Evolutionary conservation across 2,888 invertebrate species (phyloP).

Genomic region (Caenorhabditis sp.): DNA sequence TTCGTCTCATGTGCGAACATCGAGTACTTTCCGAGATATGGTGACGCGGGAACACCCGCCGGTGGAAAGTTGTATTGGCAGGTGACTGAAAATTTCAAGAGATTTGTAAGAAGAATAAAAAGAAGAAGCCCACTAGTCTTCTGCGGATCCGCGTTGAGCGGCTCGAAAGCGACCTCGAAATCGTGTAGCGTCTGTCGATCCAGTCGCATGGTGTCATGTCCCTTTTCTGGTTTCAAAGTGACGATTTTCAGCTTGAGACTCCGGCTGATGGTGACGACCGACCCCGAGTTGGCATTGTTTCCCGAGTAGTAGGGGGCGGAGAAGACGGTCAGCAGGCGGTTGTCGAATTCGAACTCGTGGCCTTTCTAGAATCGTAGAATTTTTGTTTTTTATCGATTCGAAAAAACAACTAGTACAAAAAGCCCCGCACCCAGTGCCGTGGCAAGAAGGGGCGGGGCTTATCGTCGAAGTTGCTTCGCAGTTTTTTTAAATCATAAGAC

Average conservation of each 20-base stretch:
- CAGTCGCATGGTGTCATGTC: conserved; percentile 9
- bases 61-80: conserved; percentile 32
- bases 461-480: too few relatives aligned
- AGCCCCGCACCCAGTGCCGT: too few relatives aligned
- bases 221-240: conserved; percentile 47
- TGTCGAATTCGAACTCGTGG: conserved; percentile 72
- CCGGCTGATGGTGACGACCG: conserved; percentile 65
- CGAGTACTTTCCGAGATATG: conserved; percentile 13
- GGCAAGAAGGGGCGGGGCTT: too few relatives aligned
- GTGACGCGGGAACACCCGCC: not conserved
- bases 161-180: conserved; percentile 21
- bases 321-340: conserved; percentile 77
- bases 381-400: too few relatives aligned
- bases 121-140: conserved; percentile 6
- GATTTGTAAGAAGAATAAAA: too few relatives aligned
- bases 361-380: conserved; percentile 59
- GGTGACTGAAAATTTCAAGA: conserved; percentile 27
- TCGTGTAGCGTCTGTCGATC: conserved; percentile 18
- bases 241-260: conserved; percentile 56
- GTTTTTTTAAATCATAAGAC: not conserved
- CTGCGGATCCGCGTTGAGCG: conserved; percentile 10
- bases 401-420: too few relatives aligned
- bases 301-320: conserved; percentile 79
- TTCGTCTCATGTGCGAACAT: conserved; percentile 50
- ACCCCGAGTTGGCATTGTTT: conserved; percentile 71